A percentile compares a stretch with the other conserved stretches of the same genome.
phyloP scores from a whole-genome alignment of 2,113 vertebrate genomes.

The Catharus minimus region DNA sequence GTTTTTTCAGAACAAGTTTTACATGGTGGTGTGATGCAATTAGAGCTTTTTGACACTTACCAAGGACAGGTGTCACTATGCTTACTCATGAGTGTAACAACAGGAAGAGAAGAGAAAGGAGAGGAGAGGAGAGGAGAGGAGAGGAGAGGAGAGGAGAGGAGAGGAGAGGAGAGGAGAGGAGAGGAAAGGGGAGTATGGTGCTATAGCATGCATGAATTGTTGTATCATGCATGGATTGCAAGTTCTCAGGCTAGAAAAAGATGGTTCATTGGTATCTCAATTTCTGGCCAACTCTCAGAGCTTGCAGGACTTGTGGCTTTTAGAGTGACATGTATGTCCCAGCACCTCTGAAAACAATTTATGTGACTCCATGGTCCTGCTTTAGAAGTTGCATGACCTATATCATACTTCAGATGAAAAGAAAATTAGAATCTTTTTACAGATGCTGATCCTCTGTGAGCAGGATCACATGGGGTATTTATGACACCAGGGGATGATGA shows the following conservation, averaged over 20 bases:
- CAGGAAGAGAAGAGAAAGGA: background rate
- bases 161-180: too few species aligned
- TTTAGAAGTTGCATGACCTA: background rate
- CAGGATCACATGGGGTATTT: background rate
- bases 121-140: too few species aligned
- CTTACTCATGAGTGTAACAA: background rate
- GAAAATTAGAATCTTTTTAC: background rate
- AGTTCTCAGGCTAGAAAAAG: background rate
- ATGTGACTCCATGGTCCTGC: background rate
- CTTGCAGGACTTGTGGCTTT: background rate
- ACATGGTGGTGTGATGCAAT: background rate
- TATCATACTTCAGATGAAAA: background rate
- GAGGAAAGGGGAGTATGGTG: background rate
- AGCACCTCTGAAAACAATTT: background rate
- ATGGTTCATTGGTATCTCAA: background rate
- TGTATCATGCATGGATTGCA: background rate
- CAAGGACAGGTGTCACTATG: background rate
- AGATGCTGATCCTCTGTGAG: background rate
- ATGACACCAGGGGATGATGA: background rate
- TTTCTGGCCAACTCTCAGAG: background rate
- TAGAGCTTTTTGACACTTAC: background rate
- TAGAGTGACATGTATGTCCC: background rate
- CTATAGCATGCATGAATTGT: background rate
- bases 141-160: too few species aligned
- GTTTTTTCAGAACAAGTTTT: background rate